Evolutionary conservation across 1,140 invertebrate species (phyloP), one percentile per base, ranked within the genome.

Genomic region (Theocolax elegans): DNA sequence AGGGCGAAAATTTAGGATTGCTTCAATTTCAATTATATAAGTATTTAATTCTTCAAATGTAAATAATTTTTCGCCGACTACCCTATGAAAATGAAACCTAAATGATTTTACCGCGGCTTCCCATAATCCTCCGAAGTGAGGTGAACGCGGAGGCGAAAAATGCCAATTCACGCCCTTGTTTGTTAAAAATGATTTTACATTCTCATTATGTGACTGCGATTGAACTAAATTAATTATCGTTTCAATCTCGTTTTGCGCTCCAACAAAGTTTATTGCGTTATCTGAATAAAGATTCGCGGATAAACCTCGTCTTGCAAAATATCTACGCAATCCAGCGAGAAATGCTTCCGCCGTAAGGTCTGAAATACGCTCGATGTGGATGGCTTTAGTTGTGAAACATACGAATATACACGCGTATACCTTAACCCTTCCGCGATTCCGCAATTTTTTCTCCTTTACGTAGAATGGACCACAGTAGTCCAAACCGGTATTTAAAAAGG

Each of bases 351-450:
- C 76, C 15, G 74, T 67, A 6, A 81, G 21, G 70, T 79, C 76
- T n/a, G 49, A 67, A 0, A 80, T 74, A 2, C 77, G 31, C 60
- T 84, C 80, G 1, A 84, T 56, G 49, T 83, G 80, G 0, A 81
- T 56, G 12, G 79, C 80, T 49, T 76, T 75, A 1, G 69, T 75
- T 0, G 64, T 31, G 12, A 75, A 48, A 17, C 65, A 75, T 0
- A 75, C 66, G 38, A 74, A 74, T 6, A 68, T 59, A 15, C 59
- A 71, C 6, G 65, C 54, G 48, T 75, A 75, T 3, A 64, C 17
- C 25, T 75, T 74, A 0, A 60, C 46, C 21, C 38, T 60, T 12
- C n/a, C n/a, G n/a, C n/a, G n/a, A n/a, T n/a, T n/a, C n/a, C n/a
- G n/a, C n/a, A n/a, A n/a, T n/a, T n/a, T n/a, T n/a, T n/a, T n/a